Percentiles rank a stretch among this genome's conserved stretches.
phyloP scores from a whole-genome alignment of 2,888 invertebrate genomes.

The Caenorhabditis becei region DNA sequence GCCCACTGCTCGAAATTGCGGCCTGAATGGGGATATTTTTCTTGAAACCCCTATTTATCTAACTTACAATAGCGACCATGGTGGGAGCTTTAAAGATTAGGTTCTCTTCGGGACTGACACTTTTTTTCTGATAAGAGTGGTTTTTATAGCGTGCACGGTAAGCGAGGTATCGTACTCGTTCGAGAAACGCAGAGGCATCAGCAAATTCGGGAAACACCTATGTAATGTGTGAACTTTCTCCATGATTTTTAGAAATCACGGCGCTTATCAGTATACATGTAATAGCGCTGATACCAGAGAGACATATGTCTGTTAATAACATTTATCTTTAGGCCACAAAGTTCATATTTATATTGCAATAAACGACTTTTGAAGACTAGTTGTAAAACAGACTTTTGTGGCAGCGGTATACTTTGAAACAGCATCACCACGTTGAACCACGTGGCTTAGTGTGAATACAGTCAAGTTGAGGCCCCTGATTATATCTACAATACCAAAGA shows the following conservation, averaged over 20 bases:
- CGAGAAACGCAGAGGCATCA: constrained; percentile 16
- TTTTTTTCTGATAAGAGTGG: constrained; percentile 34
- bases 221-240: background rate
- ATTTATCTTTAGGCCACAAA: background rate
- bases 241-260: constrained; percentile 45
- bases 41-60: constrained; percentile 5
- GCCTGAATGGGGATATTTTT: constrained; percentile 18
- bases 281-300: background rate
- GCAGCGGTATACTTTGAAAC: too few relatives aligned
- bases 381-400: constrained; percentile 12
- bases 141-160: constrained; percentile 16
- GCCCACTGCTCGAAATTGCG: constrained; percentile 58
- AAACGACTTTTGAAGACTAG: background rate
- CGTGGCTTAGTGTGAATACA: too few relatives aligned
- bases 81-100: constrained; percentile 30
- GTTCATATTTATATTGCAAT: background rate
- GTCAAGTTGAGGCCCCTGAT: too few relatives aligned
- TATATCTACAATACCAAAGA: too few relatives aligned
- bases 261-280: constrained; percentile 21
- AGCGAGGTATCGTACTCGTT: background rate
- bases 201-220: background rate
- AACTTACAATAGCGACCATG: constrained; percentile 61
- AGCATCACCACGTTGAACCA: too few relatives aligned
- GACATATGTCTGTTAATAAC: constrained; percentile 7
- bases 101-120: constrained; percentile 5